Percentiles rank a stretch among this genome's conserved stretches.
phyloP scores from a whole-genome alignment of 2,113 vertebrate species.

The Tylochromis polylepis region DNA sequence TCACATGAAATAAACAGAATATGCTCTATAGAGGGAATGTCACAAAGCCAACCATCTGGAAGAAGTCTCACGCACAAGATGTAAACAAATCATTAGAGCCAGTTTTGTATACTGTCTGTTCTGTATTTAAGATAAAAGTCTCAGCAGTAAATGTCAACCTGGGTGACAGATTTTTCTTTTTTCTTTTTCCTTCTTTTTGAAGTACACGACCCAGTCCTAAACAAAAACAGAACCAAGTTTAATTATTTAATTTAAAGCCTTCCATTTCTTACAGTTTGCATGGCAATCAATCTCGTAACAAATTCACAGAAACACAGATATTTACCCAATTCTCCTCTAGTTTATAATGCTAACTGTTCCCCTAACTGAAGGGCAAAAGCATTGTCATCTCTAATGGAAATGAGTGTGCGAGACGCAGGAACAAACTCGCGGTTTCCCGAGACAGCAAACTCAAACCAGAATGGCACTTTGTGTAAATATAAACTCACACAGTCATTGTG shows the following conservation, averaged over 20 bases:
- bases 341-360: neutral
- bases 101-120: neutral
- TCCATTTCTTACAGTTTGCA: neutral
- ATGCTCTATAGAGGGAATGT: neutral
- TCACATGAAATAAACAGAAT: constrained; percentile 25
- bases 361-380: constrained; percentile 20
- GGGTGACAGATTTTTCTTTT: neutral
- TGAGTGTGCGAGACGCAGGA: constrained; percentile 4
- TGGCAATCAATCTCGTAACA: neutral
- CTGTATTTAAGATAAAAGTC: neutral
- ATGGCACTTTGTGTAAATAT: constrained; percentile 48
- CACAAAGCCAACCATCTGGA: neutral
- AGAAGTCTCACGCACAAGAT: neutral
- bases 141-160: neutral
- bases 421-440: constrained; percentile 43
- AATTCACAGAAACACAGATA: neutral
- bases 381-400: constrained; percentile 19
- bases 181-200: neutral
- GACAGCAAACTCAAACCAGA: constrained; percentile 46
- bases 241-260: neutral
- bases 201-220: neutral
- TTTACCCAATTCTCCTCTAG: constrained; percentile 27
- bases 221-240: neutral
- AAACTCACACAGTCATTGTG: constrained; percentile 55
- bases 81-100: constrained; percentile 31